These are phyloP conservation scores for Hoplias malabaricus DNA, from an alignment of 2,113 vertebrate species.

Conservation along the genomic window DNA sequence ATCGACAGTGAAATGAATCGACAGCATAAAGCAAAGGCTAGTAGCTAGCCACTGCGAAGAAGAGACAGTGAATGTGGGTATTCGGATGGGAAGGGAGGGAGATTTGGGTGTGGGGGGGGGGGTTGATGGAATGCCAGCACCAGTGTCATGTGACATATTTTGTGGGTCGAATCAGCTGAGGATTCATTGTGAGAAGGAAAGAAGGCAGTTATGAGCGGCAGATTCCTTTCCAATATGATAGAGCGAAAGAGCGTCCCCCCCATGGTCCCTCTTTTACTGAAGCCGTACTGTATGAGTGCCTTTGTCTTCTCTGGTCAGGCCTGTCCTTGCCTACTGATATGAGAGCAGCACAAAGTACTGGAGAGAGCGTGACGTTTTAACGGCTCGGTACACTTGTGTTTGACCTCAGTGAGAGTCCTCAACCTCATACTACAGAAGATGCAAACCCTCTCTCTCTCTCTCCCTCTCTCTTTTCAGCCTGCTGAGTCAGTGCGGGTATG, in stretches of 20 bases:
- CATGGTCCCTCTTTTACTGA: not conserved
- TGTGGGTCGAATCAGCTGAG: conserved; percentile 51
- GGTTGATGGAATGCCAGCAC: conserved; percentile 48
- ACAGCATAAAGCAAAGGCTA: conserved; percentile 55
- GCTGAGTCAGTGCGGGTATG: conserved; percentile 16
- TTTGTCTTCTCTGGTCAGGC: conserved; percentile 24
- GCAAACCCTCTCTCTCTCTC: conserved; percentile 18
- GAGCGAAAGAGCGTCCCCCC: conserved; percentile 7
- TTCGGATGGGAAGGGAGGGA: conserved; percentile 8
- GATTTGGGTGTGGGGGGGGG: conserved; percentile 11
- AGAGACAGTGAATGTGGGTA: conserved; percentile 36
- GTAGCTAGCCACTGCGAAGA: conserved; percentile 64
- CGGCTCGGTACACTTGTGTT: conserved; percentile 94
- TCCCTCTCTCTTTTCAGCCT: not conserved
- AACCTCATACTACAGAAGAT: conserved; percentile 61
- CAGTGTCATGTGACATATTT: conserved; percentile 59
- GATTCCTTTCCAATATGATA: conserved; percentile 32
- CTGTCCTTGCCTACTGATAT: conserved; percentile 60
- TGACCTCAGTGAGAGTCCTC: conserved; percentile 86
- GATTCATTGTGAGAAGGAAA: conserved; percentile 38
- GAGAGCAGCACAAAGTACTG: conserved; percentile 94
- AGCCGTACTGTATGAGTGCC: conserved; percentile 4
- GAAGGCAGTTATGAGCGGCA: conserved; percentile 27
- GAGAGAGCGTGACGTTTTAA: conserved; percentile 83
- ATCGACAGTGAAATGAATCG: conserved; percentile 44